Conservation (phyloP, 23 tunicate species). For the Aplidium turbinatum region DNA sequence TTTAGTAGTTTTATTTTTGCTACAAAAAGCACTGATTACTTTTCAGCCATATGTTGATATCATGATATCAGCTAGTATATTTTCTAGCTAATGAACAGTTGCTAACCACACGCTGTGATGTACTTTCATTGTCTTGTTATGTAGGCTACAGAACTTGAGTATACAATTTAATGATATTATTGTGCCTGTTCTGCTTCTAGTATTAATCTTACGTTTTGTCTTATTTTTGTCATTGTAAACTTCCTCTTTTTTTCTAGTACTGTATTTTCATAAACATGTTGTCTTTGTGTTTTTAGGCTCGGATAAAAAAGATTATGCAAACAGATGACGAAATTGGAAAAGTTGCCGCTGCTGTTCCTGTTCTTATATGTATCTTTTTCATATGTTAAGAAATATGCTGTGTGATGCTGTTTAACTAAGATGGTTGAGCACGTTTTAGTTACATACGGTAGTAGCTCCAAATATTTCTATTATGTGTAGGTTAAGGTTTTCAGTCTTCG, state of each 20-base stretch:
- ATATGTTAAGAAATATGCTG: no score
- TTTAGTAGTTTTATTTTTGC: no score
- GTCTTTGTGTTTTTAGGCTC: constrained; percentile 77
- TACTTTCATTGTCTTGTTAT: background rate
- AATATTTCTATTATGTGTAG: no score
- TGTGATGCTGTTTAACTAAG: no score
- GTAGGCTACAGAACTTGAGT: background rate
- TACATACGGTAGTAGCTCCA: no score
- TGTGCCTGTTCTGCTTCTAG: background rate
- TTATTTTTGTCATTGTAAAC: background rate
- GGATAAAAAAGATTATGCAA: constrained; percentile 98
- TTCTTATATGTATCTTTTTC: constrained; percentile 89
- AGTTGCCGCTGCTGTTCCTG: constrained; percentile 97
- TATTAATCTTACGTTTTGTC: background rate
- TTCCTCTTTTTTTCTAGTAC: background rate
- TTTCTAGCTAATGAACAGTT: no score
- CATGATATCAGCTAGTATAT: no score
- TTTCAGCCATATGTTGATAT: no score
- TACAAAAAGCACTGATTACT: no score
- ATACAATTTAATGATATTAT: background rate
- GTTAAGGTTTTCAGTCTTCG: no score
- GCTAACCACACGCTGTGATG: no score
- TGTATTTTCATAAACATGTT: background rate
- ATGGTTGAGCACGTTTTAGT: no score
- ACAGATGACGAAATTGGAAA: constrained; percentile 98